phyloP scores from a whole-genome alignment of 1,140 invertebrate species.

The Hylaeus anthracinus region DNA sequence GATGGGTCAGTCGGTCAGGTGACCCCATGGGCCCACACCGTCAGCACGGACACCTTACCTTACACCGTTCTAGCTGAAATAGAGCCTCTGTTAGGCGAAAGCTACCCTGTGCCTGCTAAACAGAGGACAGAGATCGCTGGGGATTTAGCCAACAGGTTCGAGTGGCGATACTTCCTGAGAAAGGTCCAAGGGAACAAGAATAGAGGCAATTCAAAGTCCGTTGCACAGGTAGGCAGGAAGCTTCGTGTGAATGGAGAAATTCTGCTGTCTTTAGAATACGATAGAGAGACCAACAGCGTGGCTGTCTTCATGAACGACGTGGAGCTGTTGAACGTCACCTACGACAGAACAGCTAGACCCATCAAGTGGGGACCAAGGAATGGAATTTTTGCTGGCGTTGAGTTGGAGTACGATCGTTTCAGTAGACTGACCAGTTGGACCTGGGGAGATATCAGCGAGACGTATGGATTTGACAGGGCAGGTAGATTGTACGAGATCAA shows the following conservation, averaged over 20 bases:
- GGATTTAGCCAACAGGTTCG: slow-evolving; percentile 94
- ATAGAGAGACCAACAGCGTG: slow-evolving; percentile 93
- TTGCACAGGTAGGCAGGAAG: slow-evolving; percentile 91
- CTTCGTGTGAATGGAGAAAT: slow-evolving; percentile 95
- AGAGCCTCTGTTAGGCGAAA: slow-evolving; percentile 91
- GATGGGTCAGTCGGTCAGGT: slow-evolving; percentile 90
- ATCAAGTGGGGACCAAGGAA: slow-evolving; percentile 93
- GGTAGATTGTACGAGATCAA: slow-evolving; percentile 93
- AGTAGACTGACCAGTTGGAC: slow-evolving; percentile 94
- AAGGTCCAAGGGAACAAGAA: slow-evolving; percentile 84
- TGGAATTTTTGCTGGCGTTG: slow-evolving; percentile 92
- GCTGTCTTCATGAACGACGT: slow-evolving; percentile 94
- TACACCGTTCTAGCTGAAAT: slow-evolving; percentile 92
- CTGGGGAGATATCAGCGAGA: slow-evolving; percentile 94
- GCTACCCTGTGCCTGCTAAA: slow-evolving; percentile 94
- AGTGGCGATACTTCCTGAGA: slow-evolving; percentile 95
- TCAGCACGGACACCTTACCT: slow-evolving; percentile 92
- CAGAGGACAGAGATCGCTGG: slow-evolving; percentile 94
- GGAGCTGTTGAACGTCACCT: slow-evolving; percentile 94
- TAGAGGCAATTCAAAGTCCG: slow-evolving; percentile 84
- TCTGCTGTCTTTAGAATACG: slow-evolving; percentile 94
- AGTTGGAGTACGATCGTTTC: slow-evolving; percentile 95
- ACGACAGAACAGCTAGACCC: slow-evolving; percentile 94
- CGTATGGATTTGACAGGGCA: slow-evolving; percentile 92
- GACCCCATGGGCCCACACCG: slow-evolving; percentile 90